These are phyloP conservation scores for Manduca sexta DNA, from an alignment of 1,140 invertebrate species.

Conservation along the genomic window DNA sequence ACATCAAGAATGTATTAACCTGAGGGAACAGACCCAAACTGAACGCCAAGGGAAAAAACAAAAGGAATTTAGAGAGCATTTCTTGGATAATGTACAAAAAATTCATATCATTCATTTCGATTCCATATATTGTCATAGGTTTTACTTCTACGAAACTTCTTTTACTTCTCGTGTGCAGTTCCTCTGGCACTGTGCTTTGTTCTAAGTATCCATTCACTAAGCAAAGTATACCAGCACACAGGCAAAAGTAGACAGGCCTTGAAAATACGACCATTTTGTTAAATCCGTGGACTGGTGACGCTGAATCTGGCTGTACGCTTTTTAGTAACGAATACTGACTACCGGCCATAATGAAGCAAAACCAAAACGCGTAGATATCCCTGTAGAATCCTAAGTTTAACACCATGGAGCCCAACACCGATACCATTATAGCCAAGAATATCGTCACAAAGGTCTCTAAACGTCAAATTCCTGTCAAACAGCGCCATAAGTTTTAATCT, in stretches of 20 bases:
- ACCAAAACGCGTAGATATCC: constrained; percentile 94
- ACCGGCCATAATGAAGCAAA: constrained; percentile 97
- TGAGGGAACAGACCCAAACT: constrained; percentile 96
- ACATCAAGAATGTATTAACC: constrained; percentile 97
- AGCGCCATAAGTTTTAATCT: constrained; percentile 92
- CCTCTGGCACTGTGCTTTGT: constrained; percentile 39
- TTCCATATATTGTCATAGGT: constrained; percentile 81
- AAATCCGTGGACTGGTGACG: constrained; percentile 98
- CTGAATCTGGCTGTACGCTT: constrained; percentile 98
- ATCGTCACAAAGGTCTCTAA: constrained; percentile 91
- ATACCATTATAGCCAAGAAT: constrained; percentile 88
- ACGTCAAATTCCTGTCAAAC: constrained; percentile 92
- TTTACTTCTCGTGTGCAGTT: constrained; percentile 38
- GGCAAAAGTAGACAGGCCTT: constrained; percentile 95
- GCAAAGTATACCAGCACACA: constrained; percentile 85
- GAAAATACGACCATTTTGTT: constrained; percentile 96
- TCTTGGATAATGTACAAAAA: constrained; percentile 82
- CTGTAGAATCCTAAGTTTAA: constrained; percentile 90
- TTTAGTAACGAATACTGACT: constrained; percentile 98
- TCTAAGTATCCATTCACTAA: constrained; percentile 76
- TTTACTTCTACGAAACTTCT: constrained; percentile 39
- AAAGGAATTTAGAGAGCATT: constrained; percentile 84
- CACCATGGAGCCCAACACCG: constrained; percentile 87
- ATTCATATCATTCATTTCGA: constrained; percentile 80
- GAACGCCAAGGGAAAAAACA: constrained; percentile 95